Conservation (phyloP, 2,888 invertebrate species). For the Macroteleia sp. region DNA sequence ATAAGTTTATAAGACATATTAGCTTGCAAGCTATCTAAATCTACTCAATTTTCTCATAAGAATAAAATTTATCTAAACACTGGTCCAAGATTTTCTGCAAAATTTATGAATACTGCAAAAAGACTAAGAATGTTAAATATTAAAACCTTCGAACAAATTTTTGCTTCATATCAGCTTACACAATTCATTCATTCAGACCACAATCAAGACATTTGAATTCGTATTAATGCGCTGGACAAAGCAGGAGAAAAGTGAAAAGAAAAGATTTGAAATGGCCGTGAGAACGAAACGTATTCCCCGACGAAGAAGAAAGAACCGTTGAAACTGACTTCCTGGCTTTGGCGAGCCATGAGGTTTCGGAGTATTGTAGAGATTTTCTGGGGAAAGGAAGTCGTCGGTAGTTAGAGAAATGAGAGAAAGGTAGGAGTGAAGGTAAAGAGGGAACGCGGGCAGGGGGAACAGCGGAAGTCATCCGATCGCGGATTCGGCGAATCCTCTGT, state of each 20-base stretch:
- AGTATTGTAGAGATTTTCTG: constrained; percentile 78
- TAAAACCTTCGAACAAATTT: too few species aligned
- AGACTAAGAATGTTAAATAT: too few species aligned
- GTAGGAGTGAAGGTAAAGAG: constrained; percentile 31
- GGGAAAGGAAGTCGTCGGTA: constrained; percentile 59
- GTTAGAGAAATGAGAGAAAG: constrained; percentile 60
- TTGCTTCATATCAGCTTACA: background rate
- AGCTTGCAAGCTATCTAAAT: too few species aligned
- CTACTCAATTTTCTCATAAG: too few species aligned
- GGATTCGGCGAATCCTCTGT: constrained; percentile 62
- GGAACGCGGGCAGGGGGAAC: constrained; percentile 13
- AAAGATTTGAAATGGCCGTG: constrained; percentile 55
- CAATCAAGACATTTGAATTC: constrained; percentile 4
- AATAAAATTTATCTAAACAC: too few species aligned
- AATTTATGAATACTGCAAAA: too few species aligned
- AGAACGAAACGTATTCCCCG: constrained; percentile 63
- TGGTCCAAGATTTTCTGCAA: too few species aligned
- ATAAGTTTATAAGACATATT: too few species aligned
- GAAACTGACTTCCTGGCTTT: constrained; percentile 64
- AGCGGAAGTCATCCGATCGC: constrained; percentile 64
- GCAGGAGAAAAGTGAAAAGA: constrained; percentile 23
- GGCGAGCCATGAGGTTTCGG: constrained; percentile 66
- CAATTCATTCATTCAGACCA: constrained; percentile 1
- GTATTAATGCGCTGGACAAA: constrained; percentile 13
- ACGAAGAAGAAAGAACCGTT: constrained; percentile 61